Evolutionary conservation across 1,140 invertebrate species (phyloP), one percentile per base, ranked within the genome.

Genomic region (Macrobrachium rosenbergii): DNA sequence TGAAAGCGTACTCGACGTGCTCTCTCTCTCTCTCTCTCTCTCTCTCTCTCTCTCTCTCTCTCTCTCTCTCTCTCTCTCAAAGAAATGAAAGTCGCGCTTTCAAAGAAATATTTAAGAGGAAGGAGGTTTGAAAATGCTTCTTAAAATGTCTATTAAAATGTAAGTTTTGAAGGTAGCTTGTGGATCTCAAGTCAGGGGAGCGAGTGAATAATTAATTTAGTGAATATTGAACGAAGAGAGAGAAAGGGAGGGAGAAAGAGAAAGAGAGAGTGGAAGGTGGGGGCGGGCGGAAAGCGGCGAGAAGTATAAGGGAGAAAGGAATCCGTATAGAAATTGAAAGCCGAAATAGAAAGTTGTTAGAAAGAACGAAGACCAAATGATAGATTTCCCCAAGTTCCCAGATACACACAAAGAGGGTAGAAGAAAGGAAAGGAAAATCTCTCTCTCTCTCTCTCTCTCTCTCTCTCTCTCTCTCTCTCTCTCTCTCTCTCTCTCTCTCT

Each of bases 241-340:
- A 73, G 69, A 73, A n/a, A 73, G 69, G 21, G 67, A 75, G 72
- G 28, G 72, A 75, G 72, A 75, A 21, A 75, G 72, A 75, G 72
- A 75, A 21, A 75, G 72, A 75, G 72, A 75, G 72, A 75, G 72
- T 23, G 72, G 28, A 23, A 75, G 73, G 52, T 28, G 52, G 72
- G 52, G 72, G 52, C 37, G 52, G 72, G 52, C 37, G 52, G 72
- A 23, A n/a, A 37, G n/a, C 43, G 19, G 21, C 14, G 52, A 23
- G 10, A 23, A 75, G 72, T 12, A 45, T 23, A 45, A 75, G 7
- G 2, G 37, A 45, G 37, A 43, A n/a, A 52, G 17, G 73, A 45
- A 52, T 45, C 73, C 37, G 28, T 75, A 17, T 45, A 45, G 73
- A n/a, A 19, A 52, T 17, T 6, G 73, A 75, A 6, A n/a, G 23